Percentiles rank a stretch among this genome's conserved stretches.
These are phyloP conservation scores for Ctenicera cuprea DNA, from an alignment of 2,888 invertebrate genomes.

Conservation along the genomic window DNA sequence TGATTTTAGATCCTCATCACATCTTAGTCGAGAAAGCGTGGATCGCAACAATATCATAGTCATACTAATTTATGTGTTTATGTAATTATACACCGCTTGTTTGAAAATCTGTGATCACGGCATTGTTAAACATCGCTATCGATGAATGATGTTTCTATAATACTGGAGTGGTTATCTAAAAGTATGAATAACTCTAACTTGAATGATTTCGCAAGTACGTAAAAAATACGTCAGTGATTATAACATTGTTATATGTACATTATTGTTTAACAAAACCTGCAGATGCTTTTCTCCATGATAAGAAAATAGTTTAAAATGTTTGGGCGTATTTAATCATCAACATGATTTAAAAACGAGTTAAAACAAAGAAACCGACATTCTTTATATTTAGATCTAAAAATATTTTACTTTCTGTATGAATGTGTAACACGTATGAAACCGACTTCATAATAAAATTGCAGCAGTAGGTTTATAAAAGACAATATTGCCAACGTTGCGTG, in stretches of 20 bases:
- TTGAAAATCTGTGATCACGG: conserved; percentile 46
- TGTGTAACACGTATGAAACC: conserved; percentile 5
- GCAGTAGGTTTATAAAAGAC: conserved; percentile 51
- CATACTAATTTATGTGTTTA: conserved; percentile 64
- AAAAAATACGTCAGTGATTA: conserved; percentile 44
- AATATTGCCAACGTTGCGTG: conserved; percentile 63
- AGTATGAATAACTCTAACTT: conserved; percentile 41
- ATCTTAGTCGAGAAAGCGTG: conserved; percentile 58
- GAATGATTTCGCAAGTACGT: conserved; percentile 44
- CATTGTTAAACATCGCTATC: conserved; percentile 46
- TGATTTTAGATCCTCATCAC: conserved; percentile 56
- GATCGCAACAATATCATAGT: conserved; percentile 60
- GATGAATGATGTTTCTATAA: conserved; percentile 38
- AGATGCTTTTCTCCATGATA: conserved; percentile 4
- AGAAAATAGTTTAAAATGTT: neutral
- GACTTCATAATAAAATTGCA: conserved; percentile 29
- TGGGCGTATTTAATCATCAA: too few species aligned
- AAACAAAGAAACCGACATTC: neutral
- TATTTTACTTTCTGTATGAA: too few species aligned
- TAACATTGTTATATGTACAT: conserved; percentile 9
- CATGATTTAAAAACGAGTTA: neutral
- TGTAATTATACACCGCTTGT: conserved; percentile 64
- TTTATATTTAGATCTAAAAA: too few species aligned
- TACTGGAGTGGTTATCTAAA: conserved; percentile 34
- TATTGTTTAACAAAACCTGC: neutral